Base-by-base conservation (phyloP, 2,797 vertebrate species). In the Enteromius radiatus region DNA sequence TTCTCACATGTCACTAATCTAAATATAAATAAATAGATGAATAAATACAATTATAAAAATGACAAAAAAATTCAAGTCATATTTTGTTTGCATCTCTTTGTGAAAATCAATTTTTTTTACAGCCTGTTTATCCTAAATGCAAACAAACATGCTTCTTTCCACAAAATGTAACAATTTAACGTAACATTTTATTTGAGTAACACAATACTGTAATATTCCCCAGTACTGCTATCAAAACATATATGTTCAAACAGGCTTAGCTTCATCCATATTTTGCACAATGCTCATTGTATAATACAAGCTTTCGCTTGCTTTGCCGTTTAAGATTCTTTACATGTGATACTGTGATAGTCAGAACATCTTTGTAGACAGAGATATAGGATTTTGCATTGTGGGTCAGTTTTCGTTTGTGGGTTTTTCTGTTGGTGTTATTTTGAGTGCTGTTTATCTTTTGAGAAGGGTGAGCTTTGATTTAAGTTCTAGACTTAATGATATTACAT, bases 401-500 rank as follows among this genome's bases (percentile, higher is more conserved):
- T 76, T 31, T 59, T 56, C 49, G 23, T 76, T 23, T 67, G 59
- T 41, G 63, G 70, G 4, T 19, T 76, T 68, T 76, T 33, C 63
- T 33, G 80, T 56, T 73, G 31, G 43, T 43, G 49, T 76, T 75
- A 41, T 82, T 77, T 82, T 36, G 19, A 78, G 76, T 38, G 21
- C 84, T 41, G 67, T 56, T 69, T 73, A 67, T 68, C 76, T 75
- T 76, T 69, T 70, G 68, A n/a, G 54, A 47, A 43, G 28, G 14
- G 52, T 10, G 74, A 61, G 56, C 59, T 67, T 63, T 80, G 70
- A 84, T 81, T 84, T 61, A 85, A 81, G 70, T 61, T 82, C 38
- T 45, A 86, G 69, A 77, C 75, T 79, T 86, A 80, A 83, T 84
- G 73, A 81, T 76, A 78, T 84, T 78, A 83, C 65, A 84, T 69